Evolutionary conservation across 2,797 vertebrate genomes (phyloP), one percentile per base, ranked within the genome.

Genomic region (Loriculus beryllinus): DNA sequence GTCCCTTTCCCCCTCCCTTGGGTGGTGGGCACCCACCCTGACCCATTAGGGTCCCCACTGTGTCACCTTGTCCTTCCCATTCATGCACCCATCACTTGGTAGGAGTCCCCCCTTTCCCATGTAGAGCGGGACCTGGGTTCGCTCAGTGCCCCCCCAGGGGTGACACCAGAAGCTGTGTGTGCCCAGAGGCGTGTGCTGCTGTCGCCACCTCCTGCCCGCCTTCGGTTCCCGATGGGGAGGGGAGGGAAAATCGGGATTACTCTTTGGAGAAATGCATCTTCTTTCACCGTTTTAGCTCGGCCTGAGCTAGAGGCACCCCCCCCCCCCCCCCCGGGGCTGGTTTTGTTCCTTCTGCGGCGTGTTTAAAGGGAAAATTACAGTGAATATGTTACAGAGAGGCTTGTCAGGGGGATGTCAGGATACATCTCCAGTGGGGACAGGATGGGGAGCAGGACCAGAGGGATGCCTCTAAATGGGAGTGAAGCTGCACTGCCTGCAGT

Each of bases 211-310:
- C 45, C 88, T 83, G 54, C 40, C 42, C 45, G 12, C 39, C 59
- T 69, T 71, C 0, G 0, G 21, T 82, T 48, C n/a, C 28, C 0
- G 2, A 17, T 0, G 0, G 49, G 72, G 31, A 87, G 67, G 39
- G 72, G 19, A 60, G 54, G 12, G 70, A 86, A 96, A 85, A 79
- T 87, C 56, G 67, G 70, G 72, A 70, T 88, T 79, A 71, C n/a
- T 93, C 7, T 65, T 67, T 79, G 51, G 63, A 91, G 63, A 85
- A 94, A 96, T 95, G 82, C 93, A 92, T 94, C 91, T 93, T 65
- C 88, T 96, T 94, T 96, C 39, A 31, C 18, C 5, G 3, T 52
- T 60, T 91, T 89, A 91, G 23, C 1, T 14, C 84, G 60, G 82
- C 23, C 78, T 89, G 95, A 93, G 82, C 86, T 68, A 74, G 72